A percentile compares a stretch with the other conserved stretches of the same genome.
Conservation (phyloP, 2,113 vertebrate genomes). For the Lophotis ruficrista region DNA sequence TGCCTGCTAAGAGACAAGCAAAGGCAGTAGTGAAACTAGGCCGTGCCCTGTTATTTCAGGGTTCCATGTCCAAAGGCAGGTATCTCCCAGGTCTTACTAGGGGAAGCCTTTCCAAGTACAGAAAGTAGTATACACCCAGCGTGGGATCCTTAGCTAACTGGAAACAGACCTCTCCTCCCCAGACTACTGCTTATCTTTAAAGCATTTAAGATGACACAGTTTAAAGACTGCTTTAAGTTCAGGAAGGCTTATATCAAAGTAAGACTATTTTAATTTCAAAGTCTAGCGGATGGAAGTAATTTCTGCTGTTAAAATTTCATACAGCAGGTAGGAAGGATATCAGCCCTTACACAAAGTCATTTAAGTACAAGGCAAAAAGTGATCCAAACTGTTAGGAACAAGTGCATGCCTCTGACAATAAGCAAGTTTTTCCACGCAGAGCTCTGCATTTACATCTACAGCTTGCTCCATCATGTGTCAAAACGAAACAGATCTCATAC, state of each 20-base stretch:
- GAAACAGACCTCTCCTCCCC: neutral
- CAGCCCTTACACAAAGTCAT: neutral
- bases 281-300: neutral
- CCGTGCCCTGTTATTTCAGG: rapidly evolving
- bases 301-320: neutral
- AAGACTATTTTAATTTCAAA: neutral
- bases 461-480: neutral
- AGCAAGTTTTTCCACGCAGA: neutral
- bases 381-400: neutral
- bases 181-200: neutral
- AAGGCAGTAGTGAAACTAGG: neutral
- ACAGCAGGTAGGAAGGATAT: rapidly evolving
- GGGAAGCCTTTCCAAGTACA: neutral
- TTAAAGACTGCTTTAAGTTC: neutral
- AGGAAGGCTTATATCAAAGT: neutral
- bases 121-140: rapidly evolving
- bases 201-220: neutral
- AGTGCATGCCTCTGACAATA: rapidly evolving
- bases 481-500: neutral
- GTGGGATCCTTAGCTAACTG: neutral
- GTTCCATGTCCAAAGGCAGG: neutral
- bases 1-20: neutral
- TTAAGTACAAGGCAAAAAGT: neutral
- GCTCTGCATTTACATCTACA: neutral
- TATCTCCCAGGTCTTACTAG: neutral